These are phyloP conservation scores for Drosophila limbata DNA, from an alignment of 2,888 invertebrate genomes.

Conservation along the genomic window DNA sequence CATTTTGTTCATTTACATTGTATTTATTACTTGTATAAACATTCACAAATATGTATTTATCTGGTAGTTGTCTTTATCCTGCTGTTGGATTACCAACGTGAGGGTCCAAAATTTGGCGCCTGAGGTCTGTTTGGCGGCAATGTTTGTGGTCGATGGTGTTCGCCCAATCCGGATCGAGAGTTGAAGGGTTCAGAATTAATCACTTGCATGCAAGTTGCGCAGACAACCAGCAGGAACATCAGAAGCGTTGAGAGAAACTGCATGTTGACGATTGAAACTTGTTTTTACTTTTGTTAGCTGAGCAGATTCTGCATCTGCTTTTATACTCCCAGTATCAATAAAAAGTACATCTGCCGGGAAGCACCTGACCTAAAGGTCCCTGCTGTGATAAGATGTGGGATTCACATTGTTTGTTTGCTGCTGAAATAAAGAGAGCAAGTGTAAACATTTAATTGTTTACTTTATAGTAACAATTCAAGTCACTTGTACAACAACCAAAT, in stretches of 20 bases:
- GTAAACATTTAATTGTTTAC: neutral
- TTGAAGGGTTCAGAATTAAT: constrained; percentile 19
- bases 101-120: constrained; percentile 21
- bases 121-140: constrained; percentile 47
- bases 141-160: constrained; percentile 29
- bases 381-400: constrained; percentile 22
- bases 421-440: neutral
- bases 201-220: constrained; percentile 32
- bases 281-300: neutral
- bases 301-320: neutral
- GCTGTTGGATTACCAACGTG: constrained; percentile 17
- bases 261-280: constrained; percentile 45
- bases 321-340: constrained; percentile 12
- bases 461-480: neutral
- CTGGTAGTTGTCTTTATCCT: neutral
- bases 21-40: constrained; percentile 12
- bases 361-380: constrained; percentile 15
- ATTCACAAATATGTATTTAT: neutral
- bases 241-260: constrained; percentile 40
- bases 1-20: constrained; percentile 22
- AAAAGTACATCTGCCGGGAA: constrained; percentile 21
- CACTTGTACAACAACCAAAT: neutral
- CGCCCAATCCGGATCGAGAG: constrained; percentile 11
- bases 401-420: neutral
- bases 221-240: constrained; percentile 37